These are phyloP conservation scores for Electrona antarctica DNA, from an alignment of 2,113 vertebrate species.

Conservation along the genomic window DNA sequence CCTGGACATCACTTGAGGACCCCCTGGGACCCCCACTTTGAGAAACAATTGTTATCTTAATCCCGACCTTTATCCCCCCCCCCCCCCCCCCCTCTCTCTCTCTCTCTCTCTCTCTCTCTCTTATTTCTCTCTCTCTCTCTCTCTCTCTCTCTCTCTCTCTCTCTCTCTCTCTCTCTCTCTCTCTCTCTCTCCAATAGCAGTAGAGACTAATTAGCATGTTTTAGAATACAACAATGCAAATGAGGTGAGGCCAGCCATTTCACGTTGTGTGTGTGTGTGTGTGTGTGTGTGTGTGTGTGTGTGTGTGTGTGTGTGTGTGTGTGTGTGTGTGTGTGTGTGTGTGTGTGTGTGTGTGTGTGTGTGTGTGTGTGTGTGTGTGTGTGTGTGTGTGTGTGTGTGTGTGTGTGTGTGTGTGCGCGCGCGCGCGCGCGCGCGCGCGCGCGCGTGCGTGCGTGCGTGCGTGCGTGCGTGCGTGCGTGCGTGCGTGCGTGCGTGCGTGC, in stretches of 20 bases:
- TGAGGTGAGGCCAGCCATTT: slow-evolving; percentile 41
- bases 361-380: background rate
- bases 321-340: slow-evolving; percentile 10
- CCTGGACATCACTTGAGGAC: too few relatives aligned
- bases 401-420: background rate
- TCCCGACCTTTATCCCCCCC: too few relatives aligned
- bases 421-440: background rate
- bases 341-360: background rate
- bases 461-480: slow-evolving; percentile 5
- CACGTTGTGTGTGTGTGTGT: slow-evolving; percentile 2
- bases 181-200: slow-evolving; percentile 14
- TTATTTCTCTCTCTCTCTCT: slow-evolving; percentile 23
- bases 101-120: slow-evolving; percentile 17
- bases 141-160: slow-evolving; percentile 18
- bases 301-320: background rate
- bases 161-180: slow-evolving; percentile 23
- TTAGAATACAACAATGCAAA: slow-evolving; percentile 40
- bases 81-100: background rate
- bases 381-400: background rate
- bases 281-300: slow-evolving; percentile 1
- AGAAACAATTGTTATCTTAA: too few relatives aligned
- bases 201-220: slow-evolving; percentile 48
- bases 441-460: background rate
- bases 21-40: too few relatives aligned
- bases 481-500: background rate